phyloP scores from a whole-genome alignment of 2,113 vertebrate genomes.

The Anhinga anhinga region DNA sequence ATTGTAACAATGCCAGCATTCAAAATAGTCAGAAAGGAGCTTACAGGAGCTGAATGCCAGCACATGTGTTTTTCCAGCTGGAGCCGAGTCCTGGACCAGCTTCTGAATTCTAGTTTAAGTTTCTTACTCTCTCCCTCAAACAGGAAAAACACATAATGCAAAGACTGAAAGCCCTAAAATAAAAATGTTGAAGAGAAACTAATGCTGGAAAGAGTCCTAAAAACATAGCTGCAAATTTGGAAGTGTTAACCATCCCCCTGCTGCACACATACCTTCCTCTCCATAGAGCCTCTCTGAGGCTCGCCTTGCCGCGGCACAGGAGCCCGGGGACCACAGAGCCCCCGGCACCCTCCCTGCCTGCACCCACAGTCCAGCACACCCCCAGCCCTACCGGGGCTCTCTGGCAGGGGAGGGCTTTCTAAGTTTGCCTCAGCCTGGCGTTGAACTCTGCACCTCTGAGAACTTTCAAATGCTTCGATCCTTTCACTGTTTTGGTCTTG shows the following conservation, averaged over 20 bases:
- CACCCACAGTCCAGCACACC: background rate
- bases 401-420: background rate
- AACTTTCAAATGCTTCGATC: background rate
- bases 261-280: slow-evolving; percentile 1
- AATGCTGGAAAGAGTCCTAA: slow-evolving; percentile 56
- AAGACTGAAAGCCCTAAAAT: slow-evolving; percentile 60
- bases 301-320: accelerated
- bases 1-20: slow-evolving; percentile 68
- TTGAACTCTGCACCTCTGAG: background rate
- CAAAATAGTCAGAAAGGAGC: slow-evolving; percentile 70
- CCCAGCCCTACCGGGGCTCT: background rate
- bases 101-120: slow-evolving; percentile 69
- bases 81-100: slow-evolving; percentile 54
- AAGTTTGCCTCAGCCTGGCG: background rate
- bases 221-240: background rate
- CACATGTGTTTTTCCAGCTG: slow-evolving; percentile 72
- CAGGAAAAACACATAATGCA: slow-evolving; percentile 66
- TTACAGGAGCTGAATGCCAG: slow-evolving; percentile 68
- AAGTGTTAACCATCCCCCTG: slow-evolving; percentile 25
- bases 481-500: background rate
- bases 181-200: slow-evolving; percentile 60
- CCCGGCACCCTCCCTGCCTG: background rate
- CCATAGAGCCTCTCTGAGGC: background rate
- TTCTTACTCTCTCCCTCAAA: slow-evolving; percentile 61
- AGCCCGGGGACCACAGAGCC: background rate